Evolutionary conservation across 2,888 invertebrate species (phyloP), one percentile per base, ranked within the genome.

Genomic region (Hirtodrosophila duncani): DNA sequence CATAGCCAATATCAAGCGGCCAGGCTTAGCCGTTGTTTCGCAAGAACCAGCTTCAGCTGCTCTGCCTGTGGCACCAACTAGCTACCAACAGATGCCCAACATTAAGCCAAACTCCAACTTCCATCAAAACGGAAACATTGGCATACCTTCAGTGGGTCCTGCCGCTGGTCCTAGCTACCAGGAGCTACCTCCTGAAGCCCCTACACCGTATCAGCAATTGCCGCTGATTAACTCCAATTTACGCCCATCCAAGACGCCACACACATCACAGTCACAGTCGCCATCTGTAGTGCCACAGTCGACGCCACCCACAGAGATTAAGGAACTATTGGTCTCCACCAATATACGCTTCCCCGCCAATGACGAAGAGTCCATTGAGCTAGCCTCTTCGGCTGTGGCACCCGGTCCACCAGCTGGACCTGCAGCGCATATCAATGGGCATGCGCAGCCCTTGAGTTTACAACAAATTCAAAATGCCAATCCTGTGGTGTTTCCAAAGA

Each of bases 331-430:
- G 9, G 83, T 86, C 2, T 83, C 85, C 9, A 85, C 82, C 23
- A 87, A 85, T 49, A 85, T 87, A 41, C 85, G 87, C 0, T 87
- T 87, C 41, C 87, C 87, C 0, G 78, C 71, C 1, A 80, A 71
- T 46, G 81, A 82, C 9, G 83, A 82, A 3, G 82, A 83, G 30
- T 63, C 66, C 0, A 36, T 51, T 1, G 83, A 83, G 45, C 44
- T 63, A 7, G 23, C 74, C 0, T 62, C 82, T 0, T 43, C 67
- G 3, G 58, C 69, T 2, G 50, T 63, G 0, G 42, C 62, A 6
- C 57, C 70, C 1, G 72, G 70, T 6, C 78, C 82, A 1, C 82
- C 82, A 0, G 52, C 63, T 2, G 68, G 68, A 1, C 71, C 78
- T 2, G 68, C 67, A 1, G 70, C 78, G n/a, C 77, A 79, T 27